These are phyloP conservation scores for Scytalopus superciliaris DNA, from an alignment of 2,113 vertebrate species.

Conservation along the genomic window DNA sequence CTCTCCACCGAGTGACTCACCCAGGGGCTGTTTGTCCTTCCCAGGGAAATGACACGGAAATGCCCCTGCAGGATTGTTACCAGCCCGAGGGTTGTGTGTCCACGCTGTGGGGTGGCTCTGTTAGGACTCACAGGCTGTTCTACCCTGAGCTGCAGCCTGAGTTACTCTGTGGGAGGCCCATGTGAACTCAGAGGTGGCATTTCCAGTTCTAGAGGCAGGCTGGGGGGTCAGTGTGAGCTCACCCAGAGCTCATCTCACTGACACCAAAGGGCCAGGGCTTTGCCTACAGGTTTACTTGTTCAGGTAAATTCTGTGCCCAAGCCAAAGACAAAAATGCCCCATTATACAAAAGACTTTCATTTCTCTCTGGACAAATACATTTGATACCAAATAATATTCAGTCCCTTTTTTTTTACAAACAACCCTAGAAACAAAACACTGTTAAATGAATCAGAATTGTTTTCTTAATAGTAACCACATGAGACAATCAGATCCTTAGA, in stretches of 20 bases:
- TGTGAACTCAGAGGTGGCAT: not conserved
- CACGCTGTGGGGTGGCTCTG: rapidly evolving
- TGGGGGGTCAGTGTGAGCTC: not conserved
- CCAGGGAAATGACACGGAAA: not conserved
- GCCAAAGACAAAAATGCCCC: not conserved
- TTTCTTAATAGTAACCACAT: not conserved
- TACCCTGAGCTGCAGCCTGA: not conserved
- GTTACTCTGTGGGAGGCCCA: no score
- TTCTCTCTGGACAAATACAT: not conserved
- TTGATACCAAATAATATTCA: not conserved
- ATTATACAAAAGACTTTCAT: not conserved
- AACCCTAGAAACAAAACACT: not conserved
- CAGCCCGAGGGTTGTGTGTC: not conserved
- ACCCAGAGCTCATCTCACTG: not conserved
- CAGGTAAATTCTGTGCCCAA: not conserved
- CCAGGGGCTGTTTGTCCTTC: no score
- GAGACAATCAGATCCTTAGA: slow-evolving; percentile 32
- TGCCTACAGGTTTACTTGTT: not conserved
- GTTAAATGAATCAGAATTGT: slow-evolving; percentile 4
- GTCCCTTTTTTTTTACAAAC: not conserved
- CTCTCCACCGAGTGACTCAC: no score
- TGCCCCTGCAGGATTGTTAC: not conserved
- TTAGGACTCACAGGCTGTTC: not conserved
- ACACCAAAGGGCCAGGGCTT: not conserved
- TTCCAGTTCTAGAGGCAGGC: no score